These are phyloP conservation scores for Helobdella robusta DNA, from an alignment of 2,888 invertebrate species.

Conservation along the genomic window DNA sequence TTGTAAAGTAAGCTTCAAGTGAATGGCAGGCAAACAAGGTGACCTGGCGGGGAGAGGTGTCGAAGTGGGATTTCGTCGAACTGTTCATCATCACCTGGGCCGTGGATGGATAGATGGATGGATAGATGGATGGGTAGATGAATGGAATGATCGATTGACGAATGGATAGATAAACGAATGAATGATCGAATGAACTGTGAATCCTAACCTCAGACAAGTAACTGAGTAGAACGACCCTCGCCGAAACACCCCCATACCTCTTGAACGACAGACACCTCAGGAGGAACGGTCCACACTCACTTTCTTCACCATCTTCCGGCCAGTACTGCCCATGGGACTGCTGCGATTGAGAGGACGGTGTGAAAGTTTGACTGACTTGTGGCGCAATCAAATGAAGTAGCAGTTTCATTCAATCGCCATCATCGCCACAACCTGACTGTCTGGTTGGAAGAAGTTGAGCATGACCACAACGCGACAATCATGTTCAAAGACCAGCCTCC, in stretches of 20 bases:
- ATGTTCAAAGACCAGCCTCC: constrained; percentile 47
- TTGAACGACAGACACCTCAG: constrained; percentile 27
- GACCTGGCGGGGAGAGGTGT: constrained; percentile 11
- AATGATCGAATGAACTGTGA: neutral
- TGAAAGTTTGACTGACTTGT: too few species aligned
- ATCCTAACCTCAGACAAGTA: constrained; percentile 12
- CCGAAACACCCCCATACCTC: neutral
- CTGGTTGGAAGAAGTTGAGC: constrained; percentile 39
- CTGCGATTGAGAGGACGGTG: too few species aligned
- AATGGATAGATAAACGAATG: neutral
- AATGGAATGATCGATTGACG: neutral
- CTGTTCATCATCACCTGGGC: constrained; percentile 24
- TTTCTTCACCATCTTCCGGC: constrained; percentile 33
- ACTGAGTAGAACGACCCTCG: constrained; percentile 5
- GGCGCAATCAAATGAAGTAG: too few species aligned
- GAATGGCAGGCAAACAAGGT: neutral
- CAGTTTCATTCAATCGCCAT: too few species aligned
- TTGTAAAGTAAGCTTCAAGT: neutral
- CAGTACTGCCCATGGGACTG: constrained; percentile 36
- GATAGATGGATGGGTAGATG: neutral
- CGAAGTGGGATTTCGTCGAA: constrained; percentile 10
- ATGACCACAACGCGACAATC: constrained; percentile 45
- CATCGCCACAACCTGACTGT: neutral
- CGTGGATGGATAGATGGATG: neutral
- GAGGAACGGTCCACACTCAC: constrained; percentile 36